phyloP scores from a whole-genome alignment of 1,140 invertebrate genomes.

The Zaprionus taronus region DNA sequence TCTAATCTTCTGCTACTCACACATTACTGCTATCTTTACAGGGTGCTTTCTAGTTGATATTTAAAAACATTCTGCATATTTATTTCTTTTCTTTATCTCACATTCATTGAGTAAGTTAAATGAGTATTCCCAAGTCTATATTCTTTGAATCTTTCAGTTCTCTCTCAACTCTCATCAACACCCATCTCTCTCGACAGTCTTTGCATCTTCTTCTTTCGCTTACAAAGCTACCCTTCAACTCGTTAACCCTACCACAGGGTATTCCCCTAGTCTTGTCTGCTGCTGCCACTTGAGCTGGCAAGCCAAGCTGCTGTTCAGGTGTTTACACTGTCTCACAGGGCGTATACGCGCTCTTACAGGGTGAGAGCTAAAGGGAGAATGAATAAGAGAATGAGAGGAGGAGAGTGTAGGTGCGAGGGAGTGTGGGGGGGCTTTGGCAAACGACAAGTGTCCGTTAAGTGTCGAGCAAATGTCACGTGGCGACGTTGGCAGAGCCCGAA shows the following conservation, averaged over 20 bases:
- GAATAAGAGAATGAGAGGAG: too few relatives aligned
- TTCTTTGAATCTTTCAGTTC: too few relatives aligned
- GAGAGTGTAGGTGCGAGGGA: too few relatives aligned
- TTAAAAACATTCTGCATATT: too few relatives aligned
- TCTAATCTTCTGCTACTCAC: background rate
- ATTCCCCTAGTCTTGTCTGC: background rate
- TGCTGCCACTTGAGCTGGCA: background rate
- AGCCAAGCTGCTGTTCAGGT: slow-evolving; percentile 1
- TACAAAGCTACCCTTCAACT: background rate
- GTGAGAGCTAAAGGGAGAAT: background rate
- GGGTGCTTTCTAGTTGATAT: background rate
- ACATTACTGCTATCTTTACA: background rate
- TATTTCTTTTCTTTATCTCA: too few relatives aligned
- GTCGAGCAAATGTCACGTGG: slow-evolving; percentile 64
- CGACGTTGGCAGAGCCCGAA: slow-evolving; percentile 31
- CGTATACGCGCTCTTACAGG: background rate
- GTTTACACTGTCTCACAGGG: slow-evolving; percentile 8
- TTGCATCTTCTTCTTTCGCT: background rate
- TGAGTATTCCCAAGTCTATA: too few relatives aligned
- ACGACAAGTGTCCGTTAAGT: slow-evolving; percentile 70
- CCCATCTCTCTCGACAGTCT: rapidly evolving
- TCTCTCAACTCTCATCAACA: too few relatives aligned
- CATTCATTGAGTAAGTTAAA: too few relatives aligned
- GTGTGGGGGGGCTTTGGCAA: background rate
- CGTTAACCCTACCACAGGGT: background rate